phyloP scores from a whole-genome alignment of 2,797 vertebrate species.

The Pachyuromys duprasi region DNA sequence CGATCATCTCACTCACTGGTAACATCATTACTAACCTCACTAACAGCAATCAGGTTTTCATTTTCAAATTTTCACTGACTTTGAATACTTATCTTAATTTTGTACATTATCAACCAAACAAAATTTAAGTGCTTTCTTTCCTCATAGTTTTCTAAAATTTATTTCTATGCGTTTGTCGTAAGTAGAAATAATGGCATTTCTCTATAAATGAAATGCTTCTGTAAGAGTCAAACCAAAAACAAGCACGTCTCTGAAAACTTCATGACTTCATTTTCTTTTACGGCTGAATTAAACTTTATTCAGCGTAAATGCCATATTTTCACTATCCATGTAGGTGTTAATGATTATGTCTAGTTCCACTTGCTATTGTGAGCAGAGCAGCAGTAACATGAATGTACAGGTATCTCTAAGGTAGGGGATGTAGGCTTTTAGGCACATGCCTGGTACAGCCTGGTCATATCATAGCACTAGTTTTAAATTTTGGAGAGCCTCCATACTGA shows the following conservation, averaged over 20 bases:
- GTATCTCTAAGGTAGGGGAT: neutral
- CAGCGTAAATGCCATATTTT: neutral
- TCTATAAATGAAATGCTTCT: neutral
- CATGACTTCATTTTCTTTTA: neutral
- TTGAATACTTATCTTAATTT: slow-evolving; percentile 30
- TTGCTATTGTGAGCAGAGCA: neutral
- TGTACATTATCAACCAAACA: neutral
- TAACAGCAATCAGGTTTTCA: neutral
- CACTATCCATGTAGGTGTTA: neutral
- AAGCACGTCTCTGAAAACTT: neutral
- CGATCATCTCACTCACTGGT: neutral
- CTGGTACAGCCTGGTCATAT: neutral
- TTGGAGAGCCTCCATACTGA: neutral
- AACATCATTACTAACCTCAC: neutral
- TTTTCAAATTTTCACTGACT: neutral
- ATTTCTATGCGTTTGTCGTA: neutral
- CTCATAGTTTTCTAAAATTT: slow-evolving; percentile 50
- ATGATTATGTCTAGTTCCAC: no score
- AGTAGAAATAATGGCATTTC: neutral
- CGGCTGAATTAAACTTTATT: neutral
- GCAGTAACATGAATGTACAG: neutral
- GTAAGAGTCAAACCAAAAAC: neutral
- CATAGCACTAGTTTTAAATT: neutral
- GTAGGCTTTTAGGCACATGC: neutral
- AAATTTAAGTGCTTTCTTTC: neutral